A percentile compares a stretch with the other conserved stretches of the same genome.
Conservation (phyloP, 1,140 invertebrate genomes). For the Lineus longissimus region DNA sequence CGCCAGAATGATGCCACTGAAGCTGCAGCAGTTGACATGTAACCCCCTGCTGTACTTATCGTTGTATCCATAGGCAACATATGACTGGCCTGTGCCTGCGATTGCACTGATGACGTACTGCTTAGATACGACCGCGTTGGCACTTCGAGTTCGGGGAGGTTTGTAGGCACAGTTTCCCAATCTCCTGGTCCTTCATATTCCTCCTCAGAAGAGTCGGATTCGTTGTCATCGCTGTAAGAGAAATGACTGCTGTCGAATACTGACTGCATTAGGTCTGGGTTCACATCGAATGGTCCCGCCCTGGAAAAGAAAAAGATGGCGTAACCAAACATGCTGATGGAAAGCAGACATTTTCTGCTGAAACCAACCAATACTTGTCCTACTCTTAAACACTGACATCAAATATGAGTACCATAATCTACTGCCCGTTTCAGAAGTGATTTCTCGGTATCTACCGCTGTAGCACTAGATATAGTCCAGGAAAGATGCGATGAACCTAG, state of each 20-base stretch:
- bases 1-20: constrained; percentile 35
- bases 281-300: constrained; percentile 60
- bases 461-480: no score
- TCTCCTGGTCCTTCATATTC: constrained; percentile 8
- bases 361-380: no score
- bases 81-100: constrained; percentile 15
- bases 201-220: not conserved
- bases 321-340: constrained; percentile 1
- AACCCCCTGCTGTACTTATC: constrained; percentile 18
- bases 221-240: constrained; percentile 15
- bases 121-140: constrained; percentile 1
- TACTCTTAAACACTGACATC: no score
- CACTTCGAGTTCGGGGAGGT: constrained; percentile 14
- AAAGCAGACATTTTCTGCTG: not conserved
- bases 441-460: no score
- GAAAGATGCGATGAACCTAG: no score
- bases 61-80: constrained; percentile 11
- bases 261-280: constrained; percentile 53
- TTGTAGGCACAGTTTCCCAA: constrained; percentile 25
- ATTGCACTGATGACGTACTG: constrained; percentile 20
- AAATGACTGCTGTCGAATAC: constrained; percentile 57
- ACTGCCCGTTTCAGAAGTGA: no score
- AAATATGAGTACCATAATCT: no score
- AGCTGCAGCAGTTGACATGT: constrained; percentile 29
- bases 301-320: constrained; percentile 40